Base-by-base conservation (phyloP, 2,797 vertebrate species). In the Syndactyla subalaris region DNA sequence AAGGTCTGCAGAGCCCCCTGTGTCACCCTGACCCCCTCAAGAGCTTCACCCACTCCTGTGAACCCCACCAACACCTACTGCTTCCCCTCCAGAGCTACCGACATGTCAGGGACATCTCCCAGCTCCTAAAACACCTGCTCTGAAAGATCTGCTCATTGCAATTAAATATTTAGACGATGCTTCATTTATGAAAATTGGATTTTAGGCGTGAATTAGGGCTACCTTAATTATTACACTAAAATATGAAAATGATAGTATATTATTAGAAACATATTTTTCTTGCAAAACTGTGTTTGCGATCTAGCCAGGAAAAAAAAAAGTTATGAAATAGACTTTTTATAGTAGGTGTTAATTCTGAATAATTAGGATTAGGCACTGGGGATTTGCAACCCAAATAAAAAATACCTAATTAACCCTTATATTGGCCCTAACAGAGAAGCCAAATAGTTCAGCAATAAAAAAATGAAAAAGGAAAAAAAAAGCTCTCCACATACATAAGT, bases 321-420 rank as follows among this genome's bases (percentile, higher is more conserved):
- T 93, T 92, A 95, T 88, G 86, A 80, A 94, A 95, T 82, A 74
- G 93, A 95, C 86, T 92, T 96, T 96, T 96, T 96, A 95, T 88
- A 95, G 93, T 81, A 95, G 95, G 92, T 95, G 93, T 94, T 97
- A 96, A 96, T 97, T 92, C 93, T 96, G 94, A 93, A 97, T 96
- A 97, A 97, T 96, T 96, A 96, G 94, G 82, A 94, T 87, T 96
- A 79, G 81, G 55, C 91, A 96, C 87, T 59, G 61, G 96, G 96
- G 94, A 97, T 97, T 97, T 96, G 93, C 96, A 96, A 97, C 89
- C 96, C 96, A 96, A 97, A 97, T 97, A 96, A 96, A 96, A 96
- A 97, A 97, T 97, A 94, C 96, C 96, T 96, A 96, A 97, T 95
- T 97, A 97, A 97, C 96, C 96, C 94, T 95, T 96, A 93, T 91